These are phyloP conservation scores for Strix occidentalis DNA, from an alignment of 2,797 vertebrate genomes.

Conservation along the genomic window DNA sequence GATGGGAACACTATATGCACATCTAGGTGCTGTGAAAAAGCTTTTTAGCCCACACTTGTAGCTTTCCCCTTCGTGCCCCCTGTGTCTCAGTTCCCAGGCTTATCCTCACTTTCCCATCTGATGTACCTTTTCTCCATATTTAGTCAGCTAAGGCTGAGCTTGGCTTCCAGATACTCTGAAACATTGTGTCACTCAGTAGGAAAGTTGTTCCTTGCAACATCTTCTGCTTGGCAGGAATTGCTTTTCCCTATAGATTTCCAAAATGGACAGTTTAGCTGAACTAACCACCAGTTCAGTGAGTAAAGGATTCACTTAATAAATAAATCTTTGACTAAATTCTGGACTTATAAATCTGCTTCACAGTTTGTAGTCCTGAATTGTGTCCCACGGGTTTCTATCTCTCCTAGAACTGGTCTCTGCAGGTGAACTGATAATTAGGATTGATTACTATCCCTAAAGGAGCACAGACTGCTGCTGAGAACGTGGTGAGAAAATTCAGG, in stretches of 20 bases:
- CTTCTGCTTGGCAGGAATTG: background rate
- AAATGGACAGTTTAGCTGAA: background rate
- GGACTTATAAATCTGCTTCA: background rate
- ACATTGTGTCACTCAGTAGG: background rate
- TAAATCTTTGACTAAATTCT: background rate
- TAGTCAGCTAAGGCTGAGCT: conserved; percentile 39
- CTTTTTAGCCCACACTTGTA: background rate
- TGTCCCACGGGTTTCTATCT: background rate
- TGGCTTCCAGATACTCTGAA: background rate
- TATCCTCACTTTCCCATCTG: conserved; percentile 14
- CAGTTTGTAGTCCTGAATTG: background rate
- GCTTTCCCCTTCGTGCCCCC: background rate
- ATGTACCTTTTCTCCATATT: conserved; percentile 57
- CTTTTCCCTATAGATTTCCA: background rate
- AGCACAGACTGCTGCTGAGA: background rate
- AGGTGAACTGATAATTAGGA: background rate
- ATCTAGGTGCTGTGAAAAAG: background rate
- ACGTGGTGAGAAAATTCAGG: background rate
- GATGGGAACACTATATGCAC: background rate
- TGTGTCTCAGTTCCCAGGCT: background rate
- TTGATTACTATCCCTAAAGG: background rate
- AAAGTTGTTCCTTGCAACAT: background rate
- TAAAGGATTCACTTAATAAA: background rate
- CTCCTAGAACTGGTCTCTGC: background rate
- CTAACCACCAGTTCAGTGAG: background rate